Conservation (phyloP, 2,113 vertebrate species). For the Labrus mixtus region DNA sequence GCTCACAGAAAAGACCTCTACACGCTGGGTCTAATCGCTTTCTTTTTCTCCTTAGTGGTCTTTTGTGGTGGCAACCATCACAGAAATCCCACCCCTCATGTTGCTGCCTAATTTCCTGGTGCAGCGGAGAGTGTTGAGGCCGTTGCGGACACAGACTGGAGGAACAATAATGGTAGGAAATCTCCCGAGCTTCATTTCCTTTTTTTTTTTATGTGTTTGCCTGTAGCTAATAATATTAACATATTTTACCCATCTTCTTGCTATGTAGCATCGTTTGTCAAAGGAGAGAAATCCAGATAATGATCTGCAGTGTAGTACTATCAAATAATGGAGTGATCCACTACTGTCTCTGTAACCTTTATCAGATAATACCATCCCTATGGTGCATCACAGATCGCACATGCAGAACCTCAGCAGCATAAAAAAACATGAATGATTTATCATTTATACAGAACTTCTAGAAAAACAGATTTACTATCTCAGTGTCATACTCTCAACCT, state of each 20-base stretch:
- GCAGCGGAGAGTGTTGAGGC: conserved; percentile 93
- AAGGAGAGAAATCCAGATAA: not conserved
- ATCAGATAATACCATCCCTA: not conserved
- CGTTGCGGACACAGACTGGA: conserved; percentile 93
- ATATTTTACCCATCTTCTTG: not conserved
- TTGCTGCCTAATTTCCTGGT: conserved; percentile 96
- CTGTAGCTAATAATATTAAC: not conserved
- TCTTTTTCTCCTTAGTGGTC: conserved; percentile 88
- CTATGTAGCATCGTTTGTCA: not conserved
- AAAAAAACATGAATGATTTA: not conserved
- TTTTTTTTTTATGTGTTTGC: not conserved
- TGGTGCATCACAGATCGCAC: not conserved
- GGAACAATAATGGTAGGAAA: conserved; percentile 95
- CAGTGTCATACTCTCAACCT: not conserved
- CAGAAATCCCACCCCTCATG: conserved; percentile 94
- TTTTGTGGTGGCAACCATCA: conserved; percentile 93
- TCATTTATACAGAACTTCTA: not conserved
- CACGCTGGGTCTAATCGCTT: not conserved
- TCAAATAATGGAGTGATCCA: not conserved
- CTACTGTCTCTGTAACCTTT: not conserved
- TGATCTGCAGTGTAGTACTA: not conserved
- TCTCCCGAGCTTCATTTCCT: conserved; percentile 9
- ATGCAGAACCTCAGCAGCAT: not conserved
- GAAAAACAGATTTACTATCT: not conserved
- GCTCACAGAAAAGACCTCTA: not conserved